A percentile compares a stretch with the other conserved stretches of the same genome.
Conservation (phyloP, 2,888 invertebrate genomes). For the Synanthedon andrenaeformis region DNA sequence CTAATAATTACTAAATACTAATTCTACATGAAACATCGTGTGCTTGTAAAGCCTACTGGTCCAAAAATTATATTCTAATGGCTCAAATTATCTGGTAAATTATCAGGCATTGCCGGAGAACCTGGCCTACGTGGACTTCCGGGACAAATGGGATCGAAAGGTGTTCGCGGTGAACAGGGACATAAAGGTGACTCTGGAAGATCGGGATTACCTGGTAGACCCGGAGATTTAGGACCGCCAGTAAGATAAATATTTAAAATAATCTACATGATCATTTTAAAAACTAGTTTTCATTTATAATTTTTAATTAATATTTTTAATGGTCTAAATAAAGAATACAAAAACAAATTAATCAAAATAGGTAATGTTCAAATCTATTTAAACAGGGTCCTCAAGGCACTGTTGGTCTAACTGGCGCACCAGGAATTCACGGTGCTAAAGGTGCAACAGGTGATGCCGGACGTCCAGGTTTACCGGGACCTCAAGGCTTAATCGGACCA, state of each 20-base stretch:
- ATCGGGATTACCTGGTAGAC: slow-evolving; percentile 81
- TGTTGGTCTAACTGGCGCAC: slow-evolving; percentile 74
- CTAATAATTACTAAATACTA: not conserved
- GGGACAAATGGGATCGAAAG: slow-evolving; percentile 78
- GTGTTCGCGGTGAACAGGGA: slow-evolving; percentile 81
- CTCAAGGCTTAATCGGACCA: slow-evolving; percentile 77
- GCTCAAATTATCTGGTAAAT: too few species aligned
- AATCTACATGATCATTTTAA: not conserved
- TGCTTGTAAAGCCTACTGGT: too few species aligned
- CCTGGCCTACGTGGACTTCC: slow-evolving; percentile 72
- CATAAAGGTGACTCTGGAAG: slow-evolving; percentile 80
- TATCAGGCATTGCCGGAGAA: slow-evolving; percentile 72
- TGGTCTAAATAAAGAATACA: not conserved
- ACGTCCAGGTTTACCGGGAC: slow-evolving; percentile 75
- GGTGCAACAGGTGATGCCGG: slow-evolving; percentile 79
- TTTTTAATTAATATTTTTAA: not conserved
- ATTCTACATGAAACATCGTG: not conserved
- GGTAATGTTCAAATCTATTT: too few species aligned
- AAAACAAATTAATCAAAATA: too few species aligned
- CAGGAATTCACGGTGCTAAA: slow-evolving; percentile 77
- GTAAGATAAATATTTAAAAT: slow-evolving; percentile 49
- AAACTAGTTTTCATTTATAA: not conserved
- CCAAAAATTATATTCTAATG: too few species aligned
- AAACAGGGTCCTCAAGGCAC: slow-evolving; percentile 78
- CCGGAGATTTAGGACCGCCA: slow-evolving; percentile 79